Percentiles rank a stretch among this genome's conserved stretches.
These are phyloP conservation scores for Triplophysa dalaica DNA, from an alignment of 2,113 vertebrate genomes.

Conservation along the genomic window DNA sequence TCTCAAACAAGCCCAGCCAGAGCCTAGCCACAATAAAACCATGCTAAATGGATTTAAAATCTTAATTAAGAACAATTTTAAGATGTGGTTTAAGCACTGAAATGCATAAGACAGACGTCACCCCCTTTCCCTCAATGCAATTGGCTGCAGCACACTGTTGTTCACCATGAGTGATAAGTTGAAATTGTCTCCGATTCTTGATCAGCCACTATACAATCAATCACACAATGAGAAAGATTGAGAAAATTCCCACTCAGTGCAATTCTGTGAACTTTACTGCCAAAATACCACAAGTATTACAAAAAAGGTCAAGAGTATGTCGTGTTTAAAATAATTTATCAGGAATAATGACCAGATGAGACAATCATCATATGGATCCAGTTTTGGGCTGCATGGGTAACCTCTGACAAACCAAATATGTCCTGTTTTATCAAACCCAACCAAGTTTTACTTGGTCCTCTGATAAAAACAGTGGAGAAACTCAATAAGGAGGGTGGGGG, in stretches of 20 bases:
- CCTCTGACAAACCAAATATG: constrained; percentile 48
- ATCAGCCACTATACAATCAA: neutral
- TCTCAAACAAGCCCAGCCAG: no score
- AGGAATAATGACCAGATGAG: constrained; percentile 43
- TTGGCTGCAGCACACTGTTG: neutral
- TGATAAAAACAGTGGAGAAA: constrained; percentile 38
- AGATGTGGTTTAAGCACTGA: neutral
- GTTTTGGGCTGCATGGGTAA: constrained; percentile 44
- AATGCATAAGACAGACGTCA: neutral
- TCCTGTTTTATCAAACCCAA: constrained; percentile 48
- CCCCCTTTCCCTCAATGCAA: neutral
- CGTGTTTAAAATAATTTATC: constrained; percentile 48
- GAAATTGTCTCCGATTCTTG: no score
- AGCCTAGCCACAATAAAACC: no score
- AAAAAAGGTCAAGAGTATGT: constrained; percentile 38
- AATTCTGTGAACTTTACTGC: neutral
- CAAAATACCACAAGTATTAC: constrained; percentile 35
- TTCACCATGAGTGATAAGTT: no score
- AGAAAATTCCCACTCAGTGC: no score
- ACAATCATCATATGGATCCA: constrained; percentile 49
- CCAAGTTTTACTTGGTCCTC: constrained; percentile 4
- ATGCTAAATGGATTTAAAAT: no score
- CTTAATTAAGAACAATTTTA: no score
- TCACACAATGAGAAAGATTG: neutral
- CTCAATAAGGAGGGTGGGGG: constrained; percentile 26